Percentiles rank a stretch among this genome's conserved stretches.
Evolutionary conservation across 2,113 vertebrate species (phyloP).

Genomic region (Saimiri boliviensis): DNA sequence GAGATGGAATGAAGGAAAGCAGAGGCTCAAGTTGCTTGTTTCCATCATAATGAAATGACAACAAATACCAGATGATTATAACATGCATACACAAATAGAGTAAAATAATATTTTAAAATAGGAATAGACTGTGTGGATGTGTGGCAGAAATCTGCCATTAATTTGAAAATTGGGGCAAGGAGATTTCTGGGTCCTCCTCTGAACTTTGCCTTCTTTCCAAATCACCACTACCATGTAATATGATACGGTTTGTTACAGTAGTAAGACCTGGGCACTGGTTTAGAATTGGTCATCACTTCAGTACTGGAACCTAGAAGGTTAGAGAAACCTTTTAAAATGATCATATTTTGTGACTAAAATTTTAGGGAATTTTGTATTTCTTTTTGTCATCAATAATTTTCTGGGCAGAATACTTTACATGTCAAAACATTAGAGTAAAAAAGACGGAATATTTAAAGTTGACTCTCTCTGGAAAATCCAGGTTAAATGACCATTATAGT

Average conservation of each 20-base stretch:
- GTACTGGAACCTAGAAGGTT: neutral
- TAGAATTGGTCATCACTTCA: neutral
- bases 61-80: neutral
- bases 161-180: neutral
- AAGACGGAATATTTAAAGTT: constrained; percentile 1
- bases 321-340: neutral
- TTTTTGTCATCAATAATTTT: constrained; percentile 37
- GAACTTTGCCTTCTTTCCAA: neutral
- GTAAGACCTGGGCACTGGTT: neutral
- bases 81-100: neutral
- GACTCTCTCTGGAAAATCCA: neutral
- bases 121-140: neutral
- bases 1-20: neutral
- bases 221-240: neutral
- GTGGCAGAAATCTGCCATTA: neutral
- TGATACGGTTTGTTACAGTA: neutral
- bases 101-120: neutral
- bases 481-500: neutral
- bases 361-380: neutral
- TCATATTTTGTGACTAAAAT: neutral
- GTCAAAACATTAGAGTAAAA: neutral
- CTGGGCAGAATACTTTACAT: neutral
- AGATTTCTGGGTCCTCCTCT: neutral
- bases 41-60: neutral
- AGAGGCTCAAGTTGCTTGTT: neutral